These are phyloP conservation scores for Dexiosoma caninum DNA, from an alignment of 2,888 invertebrate species.

Conservation along the genomic window DNA sequence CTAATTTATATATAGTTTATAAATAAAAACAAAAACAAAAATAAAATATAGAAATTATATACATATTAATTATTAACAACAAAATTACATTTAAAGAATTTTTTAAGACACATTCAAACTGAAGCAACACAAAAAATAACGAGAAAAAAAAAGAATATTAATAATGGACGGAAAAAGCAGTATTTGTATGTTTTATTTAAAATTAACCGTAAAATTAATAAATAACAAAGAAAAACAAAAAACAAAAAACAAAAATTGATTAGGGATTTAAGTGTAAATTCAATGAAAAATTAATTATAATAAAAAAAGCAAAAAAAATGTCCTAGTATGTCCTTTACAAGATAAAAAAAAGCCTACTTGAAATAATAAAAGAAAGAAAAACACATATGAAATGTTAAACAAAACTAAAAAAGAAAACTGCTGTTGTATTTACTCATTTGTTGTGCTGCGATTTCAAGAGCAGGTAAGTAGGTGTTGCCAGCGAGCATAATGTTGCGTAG, in stretches of 20 bases:
- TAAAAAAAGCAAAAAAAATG: slow-evolving; percentile 53
- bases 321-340: slow-evolving; percentile 61
- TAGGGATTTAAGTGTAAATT: slow-evolving; percentile 58
- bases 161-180: slow-evolving; percentile 58
- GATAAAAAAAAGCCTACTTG: slow-evolving; percentile 58
- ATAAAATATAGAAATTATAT: slow-evolving; percentile 55
- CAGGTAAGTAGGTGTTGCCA: too few species aligned
- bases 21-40: slow-evolving; percentile 63
- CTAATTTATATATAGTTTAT: slow-evolving; percentile 68
- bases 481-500: too few species aligned
- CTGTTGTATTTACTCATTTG: background rate
- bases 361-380: slow-evolving; percentile 56
- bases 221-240: too few species aligned
- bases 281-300: slow-evolving; percentile 30
- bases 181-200: slow-evolving; percentile 64
- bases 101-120: slow-evolving; percentile 56
- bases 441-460: too few species aligned
- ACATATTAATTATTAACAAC: slow-evolving; percentile 59
- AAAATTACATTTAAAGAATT: slow-evolving; percentile 53
- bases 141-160: slow-evolving; percentile 18
- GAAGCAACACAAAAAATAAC: slow-evolving; percentile 8
- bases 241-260: slow-evolving; percentile 50
- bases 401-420: slow-evolving; percentile 52
- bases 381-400: slow-evolving; percentile 63
- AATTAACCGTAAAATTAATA: slow-evolving; percentile 57